Evolutionary conservation across 2,113 vertebrate species (phyloP), one percentile per base, ranked within the genome.

Genomic region (Leptobrachium leishanense): DNA sequence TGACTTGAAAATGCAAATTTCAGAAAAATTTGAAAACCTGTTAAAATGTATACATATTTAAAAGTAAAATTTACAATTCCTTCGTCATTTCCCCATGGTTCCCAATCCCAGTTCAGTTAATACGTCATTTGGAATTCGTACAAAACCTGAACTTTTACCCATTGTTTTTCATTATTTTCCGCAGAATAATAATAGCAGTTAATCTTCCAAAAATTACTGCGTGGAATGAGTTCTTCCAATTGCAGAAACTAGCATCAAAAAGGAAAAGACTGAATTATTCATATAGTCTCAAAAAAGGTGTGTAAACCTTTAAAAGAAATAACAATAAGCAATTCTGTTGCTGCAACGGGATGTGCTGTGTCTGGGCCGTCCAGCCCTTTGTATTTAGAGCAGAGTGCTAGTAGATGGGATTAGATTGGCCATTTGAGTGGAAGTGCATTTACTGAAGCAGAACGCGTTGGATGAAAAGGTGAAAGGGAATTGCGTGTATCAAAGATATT

Each of bases 371-470:
- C 31, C 46, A 31, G 2, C 46, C 31, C 62, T 53, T 53, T 75
- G n/a, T 53, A 75, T 66, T 65, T 66, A n/a, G 62, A 64, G 43
- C n/a, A 39, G 43, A 65, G 55, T 3, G 13, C 50, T 66, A 44
- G 43, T 65, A 66, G 64, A 54, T 75, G 73, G 73, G 46, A 66
- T 75, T 66, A 75, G 43, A 41, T 75, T 43, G 55, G 13, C 9
- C 55, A 59, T 11, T 59, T 59, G 43, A 53, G 43, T 75, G 62
- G 73, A 75, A 46, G 72, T 31, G n/a, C 42, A 75, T 50, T 50
- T 65, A 41, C 43, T 75, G 31, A 8, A 75, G 63, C 73, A 53
- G 62, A 75, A 53, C 20, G 44, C 50, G 43, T 57, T 74, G 72
- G 42, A 53, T 43, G 20, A 66, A 65, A 53, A 75, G 62, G 43